Conservation (phyloP, 2,797 vertebrate genomes). For the Neostethus bicornis region DNA sequence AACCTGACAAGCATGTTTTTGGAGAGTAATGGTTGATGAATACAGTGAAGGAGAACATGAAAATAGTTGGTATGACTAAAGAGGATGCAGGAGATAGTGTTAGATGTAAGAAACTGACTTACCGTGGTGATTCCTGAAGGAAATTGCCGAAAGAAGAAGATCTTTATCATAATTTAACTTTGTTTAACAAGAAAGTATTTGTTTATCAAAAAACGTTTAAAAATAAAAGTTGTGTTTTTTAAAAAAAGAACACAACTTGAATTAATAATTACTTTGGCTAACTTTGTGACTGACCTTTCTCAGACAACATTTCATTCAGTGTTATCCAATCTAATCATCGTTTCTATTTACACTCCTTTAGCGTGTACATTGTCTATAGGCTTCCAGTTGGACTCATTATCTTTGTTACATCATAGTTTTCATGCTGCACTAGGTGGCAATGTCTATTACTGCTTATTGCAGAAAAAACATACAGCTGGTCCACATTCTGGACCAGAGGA, state of each 20-base stretch:
- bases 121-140: no score
- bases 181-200: neutral
- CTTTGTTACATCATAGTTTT: constrained; percentile 31
- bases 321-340: constrained; percentile 5
- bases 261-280: constrained; percentile 1
- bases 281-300: neutral
- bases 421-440: neutral
- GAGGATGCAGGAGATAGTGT: no score
- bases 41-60: no score
- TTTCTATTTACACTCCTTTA: constrained; percentile 15
- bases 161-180: no score
- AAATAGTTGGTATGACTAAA: no score
- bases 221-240: neutral
- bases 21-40: no score
- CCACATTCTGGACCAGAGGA: constrained; percentile 4
- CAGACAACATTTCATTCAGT: neutral
- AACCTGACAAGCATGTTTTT: no score
- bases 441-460: constrained; percentile 1
- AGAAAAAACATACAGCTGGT: constrained; percentile 9
- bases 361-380: constrained; percentile 16
- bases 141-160: no score
- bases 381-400: constrained; percentile 22
- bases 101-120: no score
- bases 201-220: neutral
- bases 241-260: no score